phyloP scores from a whole-genome alignment of 2,797 vertebrate genomes.

The Muscicapa comitata region DNA sequence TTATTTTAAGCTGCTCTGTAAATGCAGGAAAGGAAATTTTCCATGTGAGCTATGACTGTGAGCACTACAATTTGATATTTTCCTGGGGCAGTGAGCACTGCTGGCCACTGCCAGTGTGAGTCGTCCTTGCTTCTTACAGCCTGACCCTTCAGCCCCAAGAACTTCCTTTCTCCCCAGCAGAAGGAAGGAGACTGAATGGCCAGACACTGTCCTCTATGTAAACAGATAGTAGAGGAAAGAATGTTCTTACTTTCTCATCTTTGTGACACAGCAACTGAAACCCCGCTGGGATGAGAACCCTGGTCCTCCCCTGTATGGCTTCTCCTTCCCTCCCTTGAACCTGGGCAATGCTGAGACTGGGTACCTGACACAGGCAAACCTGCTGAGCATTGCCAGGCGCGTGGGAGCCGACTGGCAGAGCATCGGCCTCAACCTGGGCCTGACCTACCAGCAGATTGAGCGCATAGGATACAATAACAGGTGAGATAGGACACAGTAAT shows the following conservation, averaged over 20 bases:
- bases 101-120: neutral
- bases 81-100: neutral
- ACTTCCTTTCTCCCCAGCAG: neutral
- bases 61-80: neutral
- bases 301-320: neutral
- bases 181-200: neutral
- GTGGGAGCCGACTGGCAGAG: conserved; percentile 88
- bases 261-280: conserved; percentile 64
- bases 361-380: conserved; percentile 92
- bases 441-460: conserved; percentile 85
- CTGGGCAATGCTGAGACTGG: conserved; percentile 93
- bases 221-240: neutral
- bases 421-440: conserved; percentile 88
- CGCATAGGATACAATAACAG: conserved; percentile 84
- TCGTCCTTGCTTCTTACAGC: neutral
- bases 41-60: neutral
- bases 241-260: neutral
- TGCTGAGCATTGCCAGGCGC: conserved; percentile 87
- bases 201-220: neutral
- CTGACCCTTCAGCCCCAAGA: neutral
- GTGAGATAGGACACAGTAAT: conserved; percentile 55
- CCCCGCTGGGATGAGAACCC: conserved; percentile 36
- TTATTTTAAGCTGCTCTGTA: neutral
- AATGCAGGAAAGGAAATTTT: neutral
- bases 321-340: conserved; percentile 83